Evolutionary conservation across 2,797 vertebrate species (phyloP).

Genomic region (Hipposideros larvatus): DNA sequence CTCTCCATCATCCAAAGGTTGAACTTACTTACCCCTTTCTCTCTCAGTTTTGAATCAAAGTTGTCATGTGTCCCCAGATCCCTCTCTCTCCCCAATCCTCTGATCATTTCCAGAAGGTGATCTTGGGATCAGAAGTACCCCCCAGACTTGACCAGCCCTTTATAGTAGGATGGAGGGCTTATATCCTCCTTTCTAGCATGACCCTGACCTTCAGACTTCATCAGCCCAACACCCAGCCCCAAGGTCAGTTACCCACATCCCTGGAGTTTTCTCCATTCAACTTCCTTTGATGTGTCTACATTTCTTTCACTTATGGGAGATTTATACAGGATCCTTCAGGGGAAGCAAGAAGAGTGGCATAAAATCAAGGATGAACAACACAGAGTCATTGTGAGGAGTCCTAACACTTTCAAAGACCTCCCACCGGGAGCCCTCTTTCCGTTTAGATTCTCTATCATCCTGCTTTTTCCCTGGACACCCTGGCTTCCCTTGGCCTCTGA

Average conservation of each 20-base stretch:
- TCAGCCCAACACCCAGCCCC: neutral
- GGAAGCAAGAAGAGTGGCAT: neutral
- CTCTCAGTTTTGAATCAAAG: neutral
- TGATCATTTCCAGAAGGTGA: neutral
- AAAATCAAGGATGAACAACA: slow-evolving; percentile 50
- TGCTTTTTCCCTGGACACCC: slow-evolving; percentile 13
- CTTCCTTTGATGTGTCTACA: neutral
- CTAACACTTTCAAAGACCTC: slow-evolving; percentile 39
- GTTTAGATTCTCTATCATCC: neutral
- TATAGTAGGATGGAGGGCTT: neutral
- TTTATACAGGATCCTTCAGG: neutral
- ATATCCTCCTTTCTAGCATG: neutral
- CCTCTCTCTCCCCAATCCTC: neutral
- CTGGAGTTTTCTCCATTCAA: neutral
- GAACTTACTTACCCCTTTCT: neutral
- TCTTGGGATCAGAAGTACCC: neutral
- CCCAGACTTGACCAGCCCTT: neutral
- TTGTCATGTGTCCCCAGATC: neutral
- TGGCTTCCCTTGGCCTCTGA: neutral
- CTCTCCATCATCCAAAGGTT: neutral
- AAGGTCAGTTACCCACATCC: neutral
- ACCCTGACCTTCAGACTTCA: neutral
- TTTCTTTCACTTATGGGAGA: neutral
- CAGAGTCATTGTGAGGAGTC: neutral
- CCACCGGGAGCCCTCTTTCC: neutral